These are phyloP conservation scores for Planococcus citri DNA, from an alignment of 1,140 invertebrate species.

Conservation along the genomic window DNA sequence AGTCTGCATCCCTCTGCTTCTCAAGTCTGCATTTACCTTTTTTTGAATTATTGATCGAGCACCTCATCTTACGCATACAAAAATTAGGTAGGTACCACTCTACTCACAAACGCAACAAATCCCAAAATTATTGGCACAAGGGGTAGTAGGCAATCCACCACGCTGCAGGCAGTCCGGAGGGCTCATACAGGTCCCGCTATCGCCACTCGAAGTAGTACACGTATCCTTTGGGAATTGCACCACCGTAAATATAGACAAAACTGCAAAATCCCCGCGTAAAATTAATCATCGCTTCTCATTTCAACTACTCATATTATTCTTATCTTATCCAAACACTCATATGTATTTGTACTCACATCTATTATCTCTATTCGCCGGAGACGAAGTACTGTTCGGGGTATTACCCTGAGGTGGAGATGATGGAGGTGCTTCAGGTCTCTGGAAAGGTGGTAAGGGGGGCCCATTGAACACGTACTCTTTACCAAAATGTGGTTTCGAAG, in stretches of 20 bases:
- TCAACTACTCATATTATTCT: background rate
- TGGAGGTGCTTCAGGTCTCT: no score
- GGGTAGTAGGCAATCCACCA: constrained; percentile 53
- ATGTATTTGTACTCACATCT: background rate
- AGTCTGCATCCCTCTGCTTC: no score
- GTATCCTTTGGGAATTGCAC: constrained; percentile 55
- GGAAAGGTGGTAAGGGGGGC: background rate
- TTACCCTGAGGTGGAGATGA: no score
- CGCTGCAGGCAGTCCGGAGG: constrained; percentile 49
- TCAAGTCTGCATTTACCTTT: no score
- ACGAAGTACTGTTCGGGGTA: background rate
- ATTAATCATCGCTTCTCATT: background rate
- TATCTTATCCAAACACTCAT: background rate
- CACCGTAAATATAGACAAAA: constrained; percentile 59
- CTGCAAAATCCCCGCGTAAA: constrained; percentile 33
- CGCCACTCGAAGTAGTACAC: constrained; percentile 52
- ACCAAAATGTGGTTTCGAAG: background rate
- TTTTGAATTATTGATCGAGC: no score
- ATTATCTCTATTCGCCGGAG: background rate
- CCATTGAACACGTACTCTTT: background rate
- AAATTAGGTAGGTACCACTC: constrained; percentile 9
- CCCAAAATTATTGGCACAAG: constrained; percentile 61
- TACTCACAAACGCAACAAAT: constrained; percentile 59
- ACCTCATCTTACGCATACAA: background rate
- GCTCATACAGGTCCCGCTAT: constrained; percentile 62